Evolutionary conservation across 2,797 vertebrate species (phyloP), one percentile per base, ranked within the genome.

Genomic region (Chaetodon trifasciatus): DNA sequence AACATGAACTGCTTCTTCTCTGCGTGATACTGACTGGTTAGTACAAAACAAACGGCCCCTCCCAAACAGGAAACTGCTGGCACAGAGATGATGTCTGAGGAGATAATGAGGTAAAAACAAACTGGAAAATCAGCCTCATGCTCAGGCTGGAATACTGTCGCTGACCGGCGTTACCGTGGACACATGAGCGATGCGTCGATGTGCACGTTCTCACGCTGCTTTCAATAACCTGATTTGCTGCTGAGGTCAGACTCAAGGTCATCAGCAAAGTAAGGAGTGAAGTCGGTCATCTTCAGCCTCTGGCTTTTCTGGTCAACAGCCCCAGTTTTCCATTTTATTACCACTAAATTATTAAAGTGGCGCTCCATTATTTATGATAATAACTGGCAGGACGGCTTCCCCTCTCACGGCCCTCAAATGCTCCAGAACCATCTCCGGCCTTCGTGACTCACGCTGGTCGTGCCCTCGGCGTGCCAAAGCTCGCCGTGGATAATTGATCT

Each of bases 401-500:
- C 50, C 73, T 56, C 32, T 66, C 40, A 16, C 71, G 65, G 35
- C 60, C 68, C 70, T 57, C 12, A 60, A n/a, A 75, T 58, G 74
- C 72, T 84, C 75, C 16, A 61, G 52, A 47, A 70, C 69, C 56
- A 40, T 81, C 71, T 79, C 53, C 46, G 66, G 81, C 80, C 78
- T 73, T 35, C 68, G 8, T 85, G 89, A 84, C 67, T 91, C 71
- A 57, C 10, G 0, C 75, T 78, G 75, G 69, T 76, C 57, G 63
- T 78, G 76, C 35, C 78, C 78, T 81, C 71, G 66, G 74, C 63
- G 82, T 71, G 85, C 85, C 81, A 84, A 68, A 78, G 74, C 86
- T 74, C 70, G 76, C 57, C 84, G 44, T 88, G 78, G 90, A 89
- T 90, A 91, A 94, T 93, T 88, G 82, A 79, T 94, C 91, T 92